phyloP scores from a whole-genome alignment of 2,797 vertebrate species.

The Erpetoichthys calabaricus region DNA sequence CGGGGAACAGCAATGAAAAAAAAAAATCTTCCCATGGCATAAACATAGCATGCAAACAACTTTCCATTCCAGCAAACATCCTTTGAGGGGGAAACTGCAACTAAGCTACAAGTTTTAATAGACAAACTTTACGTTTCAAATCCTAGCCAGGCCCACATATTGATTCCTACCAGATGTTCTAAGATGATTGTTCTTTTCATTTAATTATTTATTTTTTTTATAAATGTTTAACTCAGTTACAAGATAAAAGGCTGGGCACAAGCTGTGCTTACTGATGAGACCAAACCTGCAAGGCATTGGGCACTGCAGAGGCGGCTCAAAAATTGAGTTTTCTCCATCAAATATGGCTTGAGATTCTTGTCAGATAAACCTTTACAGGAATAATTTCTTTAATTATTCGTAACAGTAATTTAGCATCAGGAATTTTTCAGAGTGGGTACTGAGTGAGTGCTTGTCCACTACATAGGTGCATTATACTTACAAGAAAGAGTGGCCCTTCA shows the following conservation, averaged over 20 bases:
- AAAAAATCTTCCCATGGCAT: neutral
- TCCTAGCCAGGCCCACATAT: neutral
- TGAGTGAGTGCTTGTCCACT: no score
- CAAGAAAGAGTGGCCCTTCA: no score
- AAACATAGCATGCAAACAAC: neutral
- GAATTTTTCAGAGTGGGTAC: no score
- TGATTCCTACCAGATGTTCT: slow-evolving; percentile 1
- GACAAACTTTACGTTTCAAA: no score
- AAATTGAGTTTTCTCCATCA: neutral
- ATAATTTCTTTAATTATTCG: neutral
- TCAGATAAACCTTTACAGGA: neutral
- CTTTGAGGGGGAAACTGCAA: neutral
- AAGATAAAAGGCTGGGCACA: neutral
- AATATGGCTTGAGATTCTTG: neutral
- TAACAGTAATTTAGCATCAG: no score
- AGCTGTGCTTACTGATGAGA: neutral
- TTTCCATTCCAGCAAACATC: neutral
- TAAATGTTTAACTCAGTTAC: neutral
- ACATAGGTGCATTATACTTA: no score
- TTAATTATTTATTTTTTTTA: neutral
- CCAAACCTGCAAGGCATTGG: neutral
- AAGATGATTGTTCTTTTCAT: neutral
- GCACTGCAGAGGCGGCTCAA: neutral
- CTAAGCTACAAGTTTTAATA: neutral
- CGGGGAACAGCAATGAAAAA: neutral